phyloP scores from a whole-genome alignment of 2,888 invertebrate species.

The Nephrotoma appendiculata region DNA sequence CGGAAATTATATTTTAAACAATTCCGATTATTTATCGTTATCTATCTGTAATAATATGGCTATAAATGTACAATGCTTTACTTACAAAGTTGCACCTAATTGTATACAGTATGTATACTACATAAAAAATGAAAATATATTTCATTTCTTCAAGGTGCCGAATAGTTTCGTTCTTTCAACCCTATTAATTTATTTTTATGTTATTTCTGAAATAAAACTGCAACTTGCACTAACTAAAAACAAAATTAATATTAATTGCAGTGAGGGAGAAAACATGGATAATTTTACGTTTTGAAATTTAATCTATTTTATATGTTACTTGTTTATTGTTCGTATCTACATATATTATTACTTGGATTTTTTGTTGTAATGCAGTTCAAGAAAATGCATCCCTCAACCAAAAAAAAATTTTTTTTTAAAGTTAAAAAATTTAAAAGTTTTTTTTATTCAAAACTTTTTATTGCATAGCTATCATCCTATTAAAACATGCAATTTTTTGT shows the following conservation, averaged over 20 bases:
- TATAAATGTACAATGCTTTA: background rate
- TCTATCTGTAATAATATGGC: background rate
- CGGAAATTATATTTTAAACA: background rate
- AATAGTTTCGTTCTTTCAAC: background rate
- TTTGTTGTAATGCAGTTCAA: background rate
- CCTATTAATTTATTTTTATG: background rate
- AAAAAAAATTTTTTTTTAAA: background rate
- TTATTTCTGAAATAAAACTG: background rate
- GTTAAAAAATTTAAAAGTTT: background rate
- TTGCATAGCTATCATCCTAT: background rate
- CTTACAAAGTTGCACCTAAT: background rate
- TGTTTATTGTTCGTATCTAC: background rate
- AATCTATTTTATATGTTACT: background rate
- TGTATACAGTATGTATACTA: background rate
- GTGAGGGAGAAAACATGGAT: background rate
- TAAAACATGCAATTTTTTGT: background rate
- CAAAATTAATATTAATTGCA: background rate
- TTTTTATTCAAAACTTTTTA: background rate
- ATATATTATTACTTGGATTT: background rate
- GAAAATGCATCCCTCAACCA: background rate
- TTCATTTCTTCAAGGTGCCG: background rate
- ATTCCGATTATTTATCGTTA: background rate
- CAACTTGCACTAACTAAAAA: background rate
- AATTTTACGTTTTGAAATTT: background rate
- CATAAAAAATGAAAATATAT: background rate